phyloP scores from a whole-genome alignment of 2,888 invertebrate species.

The Dichetophora obliterata region DNA sequence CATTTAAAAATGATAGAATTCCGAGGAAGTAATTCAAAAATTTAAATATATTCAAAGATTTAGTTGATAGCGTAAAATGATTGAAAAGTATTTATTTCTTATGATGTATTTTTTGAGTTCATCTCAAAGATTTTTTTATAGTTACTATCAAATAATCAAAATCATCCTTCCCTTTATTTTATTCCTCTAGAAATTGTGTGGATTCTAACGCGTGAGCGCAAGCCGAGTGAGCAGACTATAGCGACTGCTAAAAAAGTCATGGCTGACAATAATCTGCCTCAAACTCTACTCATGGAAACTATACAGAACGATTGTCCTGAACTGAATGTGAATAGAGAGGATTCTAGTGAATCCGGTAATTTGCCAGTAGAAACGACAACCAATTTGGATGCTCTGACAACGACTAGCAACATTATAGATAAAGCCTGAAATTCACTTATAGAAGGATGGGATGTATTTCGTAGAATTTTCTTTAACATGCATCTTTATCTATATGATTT shows the following conservation, averaged over 20 bases:
- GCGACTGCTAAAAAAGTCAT: conserved; percentile 56
- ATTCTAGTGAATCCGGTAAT: not conserved
- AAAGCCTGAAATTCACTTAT: conserved; percentile 19
- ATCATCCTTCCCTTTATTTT: too few relatives aligned
- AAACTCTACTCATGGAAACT: conserved; percentile 56
- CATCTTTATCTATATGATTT: conserved; percentile 19
- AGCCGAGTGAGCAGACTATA: conserved; percentile 53
- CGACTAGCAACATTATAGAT: conserved; percentile 44
- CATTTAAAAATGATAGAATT: too few relatives aligned
- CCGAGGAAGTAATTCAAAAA: too few relatives aligned
- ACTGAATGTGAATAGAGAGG: not conserved
- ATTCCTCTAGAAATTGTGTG: conserved; percentile 56
- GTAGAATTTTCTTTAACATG: not conserved
- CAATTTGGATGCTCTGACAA: not conserved
- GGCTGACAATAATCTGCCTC: conserved; percentile 56
- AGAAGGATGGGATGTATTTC: not conserved
- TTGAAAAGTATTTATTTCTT: too few relatives aligned
- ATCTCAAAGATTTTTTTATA: too few relatives aligned
- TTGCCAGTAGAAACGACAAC: conserved; percentile 1
- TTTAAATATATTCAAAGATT: too few relatives aligned
- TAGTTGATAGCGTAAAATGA: too few relatives aligned
- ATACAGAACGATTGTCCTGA: conserved; percentile 57
- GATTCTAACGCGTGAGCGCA: conserved; percentile 63
- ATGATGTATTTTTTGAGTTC: too few relatives aligned
- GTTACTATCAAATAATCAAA: too few relatives aligned